Percentiles rank a stretch among this genome's conserved stretches.
phyloP scores from a whole-genome alignment of 2,888 invertebrate genomes.

The Gandaritis pyraliata region DNA sequence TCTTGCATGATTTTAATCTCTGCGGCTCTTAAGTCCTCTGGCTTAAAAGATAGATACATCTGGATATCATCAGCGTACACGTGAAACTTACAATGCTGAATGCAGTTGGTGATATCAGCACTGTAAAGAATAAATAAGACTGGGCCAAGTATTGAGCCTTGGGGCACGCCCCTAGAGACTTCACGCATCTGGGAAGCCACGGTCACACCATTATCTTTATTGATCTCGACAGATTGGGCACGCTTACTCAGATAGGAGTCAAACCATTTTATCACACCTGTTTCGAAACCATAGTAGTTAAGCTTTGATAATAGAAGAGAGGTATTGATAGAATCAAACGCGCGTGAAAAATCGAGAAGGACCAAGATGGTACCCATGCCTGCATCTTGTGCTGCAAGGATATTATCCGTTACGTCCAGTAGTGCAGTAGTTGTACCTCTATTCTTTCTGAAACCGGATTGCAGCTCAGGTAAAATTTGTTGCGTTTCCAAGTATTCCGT shows the following conservation, averaged over 20 bases:
- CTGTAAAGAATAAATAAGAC: background rate
- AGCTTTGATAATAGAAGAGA: too few relatives aligned
- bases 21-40: background rate
- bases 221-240: too few relatives aligned
- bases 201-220: too few relatives aligned
- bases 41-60: slow-evolving; percentile 9
- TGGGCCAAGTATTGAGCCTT: too few relatives aligned
- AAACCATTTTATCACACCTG: too few relatives aligned
- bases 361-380: too few relatives aligned
- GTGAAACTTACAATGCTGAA: background rate
- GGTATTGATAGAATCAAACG: too few relatives aligned
- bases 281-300: too few relatives aligned
- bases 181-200: too few relatives aligned
- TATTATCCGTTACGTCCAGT: background rate
- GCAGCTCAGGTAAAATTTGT: background rate
- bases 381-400: too few relatives aligned
- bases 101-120: background rate
- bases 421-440: background rate
- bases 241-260: too few relatives aligned
- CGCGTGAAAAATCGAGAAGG: slow-evolving; percentile 33
- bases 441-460: background rate
- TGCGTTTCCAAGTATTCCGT: background rate
- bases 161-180: too few relatives aligned
- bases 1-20: background rate
- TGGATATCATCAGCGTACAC: slow-evolving; percentile 2